Conservation (phyloP, 2,888 invertebrate genomes). For the Imbricaverruca yamaguchii region DNA sequence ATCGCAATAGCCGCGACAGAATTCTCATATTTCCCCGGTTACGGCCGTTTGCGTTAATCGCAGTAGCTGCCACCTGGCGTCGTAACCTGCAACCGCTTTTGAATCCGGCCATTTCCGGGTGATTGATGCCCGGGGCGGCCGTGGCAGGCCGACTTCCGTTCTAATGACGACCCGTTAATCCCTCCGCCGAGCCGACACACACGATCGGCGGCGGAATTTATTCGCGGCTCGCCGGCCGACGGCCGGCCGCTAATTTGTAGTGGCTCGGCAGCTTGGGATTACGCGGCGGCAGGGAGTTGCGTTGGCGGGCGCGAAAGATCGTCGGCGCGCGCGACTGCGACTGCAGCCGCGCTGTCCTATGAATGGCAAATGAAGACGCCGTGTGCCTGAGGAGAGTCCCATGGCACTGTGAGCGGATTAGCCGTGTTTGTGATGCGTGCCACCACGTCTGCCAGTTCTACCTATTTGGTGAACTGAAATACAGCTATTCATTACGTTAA, state of each 20-base stretch:
- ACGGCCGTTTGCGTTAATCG: background rate
- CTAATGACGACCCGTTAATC: background rate
- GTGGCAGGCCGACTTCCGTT: background rate
- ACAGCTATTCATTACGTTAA: too few species aligned
- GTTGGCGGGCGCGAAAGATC: too few species aligned
- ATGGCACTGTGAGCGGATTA: too few species aligned
- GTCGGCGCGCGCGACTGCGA: too few species aligned
- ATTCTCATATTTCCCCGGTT: too few species aligned
- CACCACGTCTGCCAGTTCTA: too few species aligned
- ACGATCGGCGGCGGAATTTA: background rate
- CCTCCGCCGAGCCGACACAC: background rate
- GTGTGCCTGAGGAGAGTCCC: too few species aligned
- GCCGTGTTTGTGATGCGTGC: too few species aligned
- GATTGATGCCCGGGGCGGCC: background rate
- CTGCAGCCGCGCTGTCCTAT: too few species aligned
- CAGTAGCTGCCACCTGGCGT: background rate
- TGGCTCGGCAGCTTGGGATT: background rate
- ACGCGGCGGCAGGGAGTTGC: background rate
- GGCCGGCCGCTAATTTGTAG: constrained; percentile 3
- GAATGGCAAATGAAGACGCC: too few species aligned
- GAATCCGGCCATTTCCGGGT: background rate
- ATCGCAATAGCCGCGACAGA: too few species aligned
- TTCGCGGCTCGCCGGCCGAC: background rate
- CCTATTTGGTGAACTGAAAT: too few species aligned
- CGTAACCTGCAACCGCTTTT: background rate